Conservation (phyloP, 1,140 invertebrate species). For the Cherax quadricarinatus region DNA sequence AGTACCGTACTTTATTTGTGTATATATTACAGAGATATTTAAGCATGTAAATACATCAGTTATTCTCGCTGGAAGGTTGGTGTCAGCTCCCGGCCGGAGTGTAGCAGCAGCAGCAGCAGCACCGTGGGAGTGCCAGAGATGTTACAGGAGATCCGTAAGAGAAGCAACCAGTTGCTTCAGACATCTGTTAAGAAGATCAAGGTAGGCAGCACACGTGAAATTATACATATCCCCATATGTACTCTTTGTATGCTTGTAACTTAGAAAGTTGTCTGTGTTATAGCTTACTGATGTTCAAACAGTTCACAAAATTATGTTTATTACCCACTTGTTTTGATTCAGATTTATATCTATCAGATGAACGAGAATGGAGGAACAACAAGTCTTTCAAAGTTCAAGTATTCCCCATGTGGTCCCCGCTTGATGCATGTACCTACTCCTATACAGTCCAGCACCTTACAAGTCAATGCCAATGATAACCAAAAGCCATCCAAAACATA, state of each 20-base stretch:
- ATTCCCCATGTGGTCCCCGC: background rate
- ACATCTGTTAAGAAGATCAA: slow-evolving; percentile 48
- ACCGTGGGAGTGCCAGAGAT: background rate
- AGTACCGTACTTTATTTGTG: too few species aligned
- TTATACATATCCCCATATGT: too few species aligned
- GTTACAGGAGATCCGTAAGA: slow-evolving; percentile 49
- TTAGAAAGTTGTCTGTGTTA: background rate
- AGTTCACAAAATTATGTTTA: background rate
- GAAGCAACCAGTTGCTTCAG: slow-evolving; percentile 34
- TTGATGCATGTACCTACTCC: background rate
- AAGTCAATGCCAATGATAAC: background rate
- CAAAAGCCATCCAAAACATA: background rate
- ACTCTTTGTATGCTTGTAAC: background rate
- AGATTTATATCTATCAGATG: background rate
- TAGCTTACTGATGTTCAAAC: background rate
- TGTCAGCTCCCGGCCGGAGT: background rate
- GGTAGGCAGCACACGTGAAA: background rate
- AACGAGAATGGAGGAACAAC: background rate
- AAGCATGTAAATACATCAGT: background rate
- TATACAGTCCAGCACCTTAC: background rate
- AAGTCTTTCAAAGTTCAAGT: slow-evolving; percentile 24
- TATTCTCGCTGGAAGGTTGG: slow-evolving; percentile 21
- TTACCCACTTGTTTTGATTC: background rate
- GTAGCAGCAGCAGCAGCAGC: slow-evolving; percentile 14
- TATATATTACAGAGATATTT: too few species aligned